phyloP scores from a whole-genome alignment of 2,888 invertebrate species.

The Andricus quercusramuli region DNA sequence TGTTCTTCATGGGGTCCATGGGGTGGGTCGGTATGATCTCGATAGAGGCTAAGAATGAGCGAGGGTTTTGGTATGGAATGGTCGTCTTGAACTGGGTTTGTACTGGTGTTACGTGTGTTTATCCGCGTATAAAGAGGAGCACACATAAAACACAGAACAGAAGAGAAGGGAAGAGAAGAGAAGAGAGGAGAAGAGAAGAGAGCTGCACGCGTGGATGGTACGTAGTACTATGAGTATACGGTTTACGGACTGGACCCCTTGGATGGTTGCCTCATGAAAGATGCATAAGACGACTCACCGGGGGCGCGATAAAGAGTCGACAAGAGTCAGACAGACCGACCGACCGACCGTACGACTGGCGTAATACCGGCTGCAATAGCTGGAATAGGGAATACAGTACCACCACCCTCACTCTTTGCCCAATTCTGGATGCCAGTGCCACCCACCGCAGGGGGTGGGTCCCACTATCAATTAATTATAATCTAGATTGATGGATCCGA shows the following conservation, averaged over 20 bases:
- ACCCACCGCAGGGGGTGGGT: constrained; percentile 71
- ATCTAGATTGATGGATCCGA: constrained; percentile 79
- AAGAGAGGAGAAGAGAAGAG: too few relatives aligned
- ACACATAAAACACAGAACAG: background rate
- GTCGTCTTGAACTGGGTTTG: constrained; percentile 54
- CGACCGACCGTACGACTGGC: constrained; percentile 61
- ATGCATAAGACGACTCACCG: constrained; percentile 79
- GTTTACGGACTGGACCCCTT: constrained; percentile 71
- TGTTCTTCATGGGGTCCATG: constrained; percentile 29
- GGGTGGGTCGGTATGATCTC: constrained; percentile 53
- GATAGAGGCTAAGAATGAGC: constrained; percentile 54
- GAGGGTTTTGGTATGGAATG: constrained; percentile 40
- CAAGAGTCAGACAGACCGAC: constrained; percentile 77
- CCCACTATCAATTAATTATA: constrained; percentile 78
- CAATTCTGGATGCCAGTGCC: constrained; percentile 61
- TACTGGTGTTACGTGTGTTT: constrained; percentile 58
- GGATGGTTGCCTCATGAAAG: constrained; percentile 70
- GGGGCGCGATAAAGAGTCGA: constrained; percentile 79
- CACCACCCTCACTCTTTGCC: constrained; percentile 50
- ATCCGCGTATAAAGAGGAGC: constrained; percentile 43
- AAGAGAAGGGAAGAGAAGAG: too few relatives aligned
- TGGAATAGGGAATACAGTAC: constrained; percentile 55
- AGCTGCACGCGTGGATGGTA: constrained; percentile 48
- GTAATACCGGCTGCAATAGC: constrained; percentile 77
- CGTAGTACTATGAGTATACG: constrained; percentile 52